Conservation (phyloP, 2,797 vertebrate genomes). For the Choloepus didactylus region DNA sequence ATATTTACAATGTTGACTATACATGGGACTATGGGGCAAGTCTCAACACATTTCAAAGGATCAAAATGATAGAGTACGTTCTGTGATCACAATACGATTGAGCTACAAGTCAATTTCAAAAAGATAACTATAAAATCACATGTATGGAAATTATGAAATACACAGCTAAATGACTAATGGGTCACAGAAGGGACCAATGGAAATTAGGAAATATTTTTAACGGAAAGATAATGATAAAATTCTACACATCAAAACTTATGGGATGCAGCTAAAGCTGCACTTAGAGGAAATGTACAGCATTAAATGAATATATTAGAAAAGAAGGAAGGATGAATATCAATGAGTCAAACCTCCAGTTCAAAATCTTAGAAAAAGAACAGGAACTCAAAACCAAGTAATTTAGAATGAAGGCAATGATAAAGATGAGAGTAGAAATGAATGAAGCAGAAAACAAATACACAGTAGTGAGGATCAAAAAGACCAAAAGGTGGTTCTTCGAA, state of each 20-base stretch:
- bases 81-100: conserved; percentile 3
- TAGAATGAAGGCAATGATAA: neutral
- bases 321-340: neutral
- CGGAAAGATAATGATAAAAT: neutral
- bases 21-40: neutral
- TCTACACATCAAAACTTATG: neutral
- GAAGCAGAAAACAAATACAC: neutral
- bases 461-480: neutral
- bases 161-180: neutral
- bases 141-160: conserved; percentile 9
- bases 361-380: neutral
- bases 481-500: neutral
- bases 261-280: neutral
- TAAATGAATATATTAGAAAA: neutral
- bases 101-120: neutral
- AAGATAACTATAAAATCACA: conserved; percentile 1
- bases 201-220: conserved; percentile 16
- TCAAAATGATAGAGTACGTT: conserved; percentile 1
- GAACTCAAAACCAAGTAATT: neutral
- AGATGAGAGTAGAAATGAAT: neutral
- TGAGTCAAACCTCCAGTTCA: neutral
- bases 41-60: conserved; percentile 1
- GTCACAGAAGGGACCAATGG: neutral
- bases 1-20: neutral
- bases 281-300: neutral